phyloP scores from a whole-genome alignment of 1,140 invertebrate genomes.

The Pinna nobilis region DNA sequence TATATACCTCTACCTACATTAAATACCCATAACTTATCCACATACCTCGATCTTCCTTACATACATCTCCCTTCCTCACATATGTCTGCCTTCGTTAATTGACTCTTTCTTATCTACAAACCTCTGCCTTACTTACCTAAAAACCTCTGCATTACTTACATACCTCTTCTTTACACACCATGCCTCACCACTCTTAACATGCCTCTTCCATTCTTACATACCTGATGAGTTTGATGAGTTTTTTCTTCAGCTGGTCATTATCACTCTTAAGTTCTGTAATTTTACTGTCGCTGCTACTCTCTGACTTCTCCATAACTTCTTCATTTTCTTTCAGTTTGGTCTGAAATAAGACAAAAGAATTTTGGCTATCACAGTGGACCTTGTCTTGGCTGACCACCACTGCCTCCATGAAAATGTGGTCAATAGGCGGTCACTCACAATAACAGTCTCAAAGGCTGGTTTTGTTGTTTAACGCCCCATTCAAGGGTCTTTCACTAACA shows the following conservation, averaged over 20 bases:
- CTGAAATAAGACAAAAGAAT: conserved; percentile 23
- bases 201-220: conserved; percentile 46
- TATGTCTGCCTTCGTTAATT: no score
- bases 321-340: conserved; percentile 40
- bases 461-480: no score
- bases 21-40: no score
- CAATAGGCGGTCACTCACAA: background rate
- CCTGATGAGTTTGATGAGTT: conserved; percentile 72
- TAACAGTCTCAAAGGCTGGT: background rate
- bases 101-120: no score
- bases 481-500: no score
- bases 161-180: no score
- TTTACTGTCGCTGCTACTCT: conserved; percentile 48
- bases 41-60: no score
- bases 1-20: no score
- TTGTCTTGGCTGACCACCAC: background rate
- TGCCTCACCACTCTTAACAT: no score
- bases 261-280: conserved; percentile 59
- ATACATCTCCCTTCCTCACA: no score
- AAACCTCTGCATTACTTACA: no score
- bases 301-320: conserved; percentile 24
- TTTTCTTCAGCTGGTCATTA: conserved; percentile 69
- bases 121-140: no score
- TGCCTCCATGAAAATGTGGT: background rate
- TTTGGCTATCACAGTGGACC: background rate